Evolutionary conservation across 2,888 invertebrate genomes (phyloP).

Genomic region (Ormyrus labotus): DNA sequence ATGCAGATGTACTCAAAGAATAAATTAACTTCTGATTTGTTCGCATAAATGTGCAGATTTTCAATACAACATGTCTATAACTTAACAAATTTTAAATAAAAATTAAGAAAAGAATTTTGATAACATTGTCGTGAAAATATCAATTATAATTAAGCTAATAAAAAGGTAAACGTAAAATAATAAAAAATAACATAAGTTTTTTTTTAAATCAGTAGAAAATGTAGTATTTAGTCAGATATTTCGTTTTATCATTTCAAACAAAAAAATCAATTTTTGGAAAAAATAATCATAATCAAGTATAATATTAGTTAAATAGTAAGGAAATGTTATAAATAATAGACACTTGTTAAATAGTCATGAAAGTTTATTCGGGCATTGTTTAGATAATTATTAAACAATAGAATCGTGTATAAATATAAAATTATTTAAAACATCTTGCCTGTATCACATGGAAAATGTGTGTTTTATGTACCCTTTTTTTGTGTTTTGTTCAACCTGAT

Average conservation of each 20-base stretch:
- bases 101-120: too few species aligned
- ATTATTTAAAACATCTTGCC: slow-evolving; percentile 58
- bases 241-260: neutral
- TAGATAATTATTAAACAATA: slow-evolving; percentile 51
- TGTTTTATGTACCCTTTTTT: slow-evolving; percentile 30
- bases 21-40: too few species aligned
- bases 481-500: slow-evolving; percentile 33
- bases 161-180: too few species aligned
- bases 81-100: too few species aligned
- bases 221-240: too few species aligned
- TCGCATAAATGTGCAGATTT: too few species aligned
- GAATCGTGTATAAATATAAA: slow-evolving; percentile 57
- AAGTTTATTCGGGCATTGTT: slow-evolving; percentile 46
- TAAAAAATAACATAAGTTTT: neutral
- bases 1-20: too few species aligned
- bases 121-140: too few species aligned
- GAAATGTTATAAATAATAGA: too few species aligned
- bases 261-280: neutral
- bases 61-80: too few species aligned
- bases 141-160: too few species aligned
- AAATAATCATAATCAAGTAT: neutral
- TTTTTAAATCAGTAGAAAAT: neutral
- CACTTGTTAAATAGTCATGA: slow-evolving; percentile 9
- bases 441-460: slow-evolving; percentile 55
- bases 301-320: too few species aligned